Base-by-base conservation (phyloP, 2,113 vertebrate species). In the Pteruthius melanotis region DNA sequence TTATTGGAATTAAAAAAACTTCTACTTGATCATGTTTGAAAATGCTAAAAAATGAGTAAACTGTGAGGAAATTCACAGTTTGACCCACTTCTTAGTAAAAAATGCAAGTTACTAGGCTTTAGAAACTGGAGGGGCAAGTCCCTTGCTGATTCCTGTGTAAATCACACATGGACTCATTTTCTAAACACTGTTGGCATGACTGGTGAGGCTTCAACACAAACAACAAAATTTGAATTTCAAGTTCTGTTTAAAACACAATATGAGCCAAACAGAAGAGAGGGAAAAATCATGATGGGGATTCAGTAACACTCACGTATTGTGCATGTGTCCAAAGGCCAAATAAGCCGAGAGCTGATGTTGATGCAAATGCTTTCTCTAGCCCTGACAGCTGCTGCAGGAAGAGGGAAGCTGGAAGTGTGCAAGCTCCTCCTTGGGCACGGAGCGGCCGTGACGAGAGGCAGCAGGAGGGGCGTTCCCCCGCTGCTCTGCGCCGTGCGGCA, bases 391-490 rank as follows among this genome's bases (percentile, higher is more conserved):
- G 99, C 99, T 5, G 98, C 99, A 1, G 99, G 99, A 75, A 97
- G 99, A 83, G 99, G 99, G 33, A 99, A 99, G 95, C 97, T 99
- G 98, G 99, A 99, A 4, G 98, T 99, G 10, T 99, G 99, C 15
- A 90, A 97, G 63, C 94, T 98, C 11, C 98, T 99, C 44, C 95
- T 99, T 65, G 98, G 98, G 60, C 96, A 57, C 1, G 99, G 98
- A 30, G 99, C 98, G 0, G 96, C 96, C 11, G 99, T 99, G 89
- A 98, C 97, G 12, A 98, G 98, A 95, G 96, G 97, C 10, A 99
- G 99, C 96, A 96, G 99, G 89, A 98, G 99, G 69, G 99, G 99
- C 11, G 96, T 98, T 14, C 97, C 98, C 15, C 98, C 99, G 0
- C 96, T 99, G 2, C 99, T 99, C 93, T 99, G 99, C 6, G 98